Percentiles rank a stretch among this genome's conserved stretches.
Evolutionary conservation across 1,140 invertebrate species (phyloP).

Genomic region (Homalodisca vitripennis): DNA sequence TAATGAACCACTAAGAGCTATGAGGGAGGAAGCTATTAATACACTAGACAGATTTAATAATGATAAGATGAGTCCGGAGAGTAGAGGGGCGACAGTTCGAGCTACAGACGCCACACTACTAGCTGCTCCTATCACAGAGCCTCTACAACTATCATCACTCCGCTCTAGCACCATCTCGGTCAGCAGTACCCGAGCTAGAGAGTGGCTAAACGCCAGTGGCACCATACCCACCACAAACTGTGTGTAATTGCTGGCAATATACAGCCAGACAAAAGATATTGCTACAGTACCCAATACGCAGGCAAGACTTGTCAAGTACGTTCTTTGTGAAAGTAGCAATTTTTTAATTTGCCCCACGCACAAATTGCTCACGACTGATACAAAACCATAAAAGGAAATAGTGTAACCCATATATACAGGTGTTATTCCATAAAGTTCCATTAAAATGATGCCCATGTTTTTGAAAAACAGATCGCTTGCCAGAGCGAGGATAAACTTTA

Average conservation of each 20-base stretch:
- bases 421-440: conserved; percentile 54
- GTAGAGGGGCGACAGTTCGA: conserved; percentile 53
- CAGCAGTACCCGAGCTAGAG: conserved; percentile 53
- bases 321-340: conserved; percentile 49
- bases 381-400: conserved; percentile 59
- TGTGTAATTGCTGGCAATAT: conserved; percentile 49
- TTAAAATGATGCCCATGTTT: conserved; percentile 50
- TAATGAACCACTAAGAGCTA: background rate
- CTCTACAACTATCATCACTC: conserved; percentile 51
- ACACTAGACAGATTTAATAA: conserved; percentile 41
- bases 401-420: conserved; percentile 60
- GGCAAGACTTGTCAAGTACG: conserved; percentile 50
- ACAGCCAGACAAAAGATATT: conserved; percentile 50
- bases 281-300: conserved; percentile 53
- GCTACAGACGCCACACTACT: conserved; percentile 56
- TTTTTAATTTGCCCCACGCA: conserved; percentile 49
- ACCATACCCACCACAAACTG: conserved; percentile 52
- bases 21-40: background rate
- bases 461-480: conserved; percentile 50
- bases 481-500: conserved; percentile 58
- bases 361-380: conserved; percentile 54
- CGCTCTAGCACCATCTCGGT: conserved; percentile 57
- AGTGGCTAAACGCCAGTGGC: conserved; percentile 53
- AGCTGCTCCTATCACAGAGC: conserved; percentile 55
- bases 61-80: conserved; percentile 53